Percentiles rank a stretch among this genome's conserved stretches.
These are phyloP conservation scores for Arizona elegans DNA, from an alignment of 2,113 vertebrate species.

Conservation along the genomic window DNA sequence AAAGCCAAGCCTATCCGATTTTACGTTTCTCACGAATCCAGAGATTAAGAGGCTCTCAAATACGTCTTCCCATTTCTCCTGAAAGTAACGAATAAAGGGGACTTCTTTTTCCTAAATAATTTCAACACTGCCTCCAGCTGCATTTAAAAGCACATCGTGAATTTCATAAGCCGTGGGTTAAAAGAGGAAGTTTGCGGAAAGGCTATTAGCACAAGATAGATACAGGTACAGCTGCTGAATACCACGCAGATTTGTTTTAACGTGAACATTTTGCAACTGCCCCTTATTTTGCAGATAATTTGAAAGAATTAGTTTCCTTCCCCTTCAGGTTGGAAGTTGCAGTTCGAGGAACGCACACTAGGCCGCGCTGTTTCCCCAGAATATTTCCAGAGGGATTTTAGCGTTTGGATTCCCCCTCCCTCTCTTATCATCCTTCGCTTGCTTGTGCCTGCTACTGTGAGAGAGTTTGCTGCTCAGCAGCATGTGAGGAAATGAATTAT, in stretches of 20 bases:
- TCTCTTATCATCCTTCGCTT: rapidly evolving
- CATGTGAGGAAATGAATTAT: slow-evolving; percentile 28
- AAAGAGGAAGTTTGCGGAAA: background rate
- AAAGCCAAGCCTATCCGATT: background rate
- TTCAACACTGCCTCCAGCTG: background rate
- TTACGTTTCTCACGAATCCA: background rate
- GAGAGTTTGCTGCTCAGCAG: background rate
- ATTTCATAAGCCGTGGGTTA: background rate
- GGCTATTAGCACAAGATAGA: background rate
- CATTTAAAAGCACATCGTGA: background rate
- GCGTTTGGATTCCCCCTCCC: background rate
- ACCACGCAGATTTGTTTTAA: background rate
- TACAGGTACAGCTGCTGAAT: background rate
- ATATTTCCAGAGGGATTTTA: background rate
- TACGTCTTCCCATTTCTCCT: background rate
- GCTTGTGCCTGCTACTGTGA: background rate
- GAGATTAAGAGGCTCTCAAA: background rate
- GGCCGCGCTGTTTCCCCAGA: slow-evolving; percentile 65
- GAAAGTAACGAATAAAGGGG: background rate
- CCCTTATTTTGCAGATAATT: background rate
- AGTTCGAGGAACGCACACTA: slow-evolving; percentile 61
- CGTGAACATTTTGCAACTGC: no score
- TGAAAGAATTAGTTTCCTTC: background rate
- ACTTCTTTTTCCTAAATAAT: background rate
- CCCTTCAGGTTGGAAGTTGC: rapidly evolving